Evolutionary conservation across 2,113 vertebrate species (phyloP).

Genomic region (Piaya cayana): DNA sequence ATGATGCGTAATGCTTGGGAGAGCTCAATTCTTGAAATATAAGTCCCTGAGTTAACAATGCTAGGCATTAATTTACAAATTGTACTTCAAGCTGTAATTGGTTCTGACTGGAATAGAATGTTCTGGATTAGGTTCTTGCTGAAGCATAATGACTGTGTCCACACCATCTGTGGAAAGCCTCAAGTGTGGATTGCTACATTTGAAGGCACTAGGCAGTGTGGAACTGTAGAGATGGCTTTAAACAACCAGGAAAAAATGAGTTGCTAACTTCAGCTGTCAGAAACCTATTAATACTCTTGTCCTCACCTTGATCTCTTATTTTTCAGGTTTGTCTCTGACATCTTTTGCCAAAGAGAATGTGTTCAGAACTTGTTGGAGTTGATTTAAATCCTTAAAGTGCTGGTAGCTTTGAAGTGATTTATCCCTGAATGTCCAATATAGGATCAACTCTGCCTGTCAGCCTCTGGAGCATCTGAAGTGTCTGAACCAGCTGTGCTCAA

Average conservation of each 20-base stretch:
- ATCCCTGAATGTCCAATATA: background rate
- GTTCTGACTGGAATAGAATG: background rate
- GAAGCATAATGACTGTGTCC: background rate
- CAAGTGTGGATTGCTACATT: background rate
- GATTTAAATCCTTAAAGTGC: conserved; percentile 26
- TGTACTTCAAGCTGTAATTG: background rate
- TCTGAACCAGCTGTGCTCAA: background rate
- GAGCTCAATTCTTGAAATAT: background rate
- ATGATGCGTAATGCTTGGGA: background rate
- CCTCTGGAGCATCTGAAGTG: background rate
- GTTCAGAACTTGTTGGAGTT: background rate
- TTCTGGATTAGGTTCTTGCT: background rate
- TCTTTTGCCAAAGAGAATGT: conserved; percentile 7
- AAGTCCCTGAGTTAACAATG: background rate
- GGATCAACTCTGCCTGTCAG: background rate
- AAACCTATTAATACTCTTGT: background rate
- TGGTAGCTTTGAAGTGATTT: conserved; percentile 32
- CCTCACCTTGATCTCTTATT: conserved; percentile 18
- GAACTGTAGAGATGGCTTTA: background rate
- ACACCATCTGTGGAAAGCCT: background rate
- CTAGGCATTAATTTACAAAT: background rate
- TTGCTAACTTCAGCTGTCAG: background rate
- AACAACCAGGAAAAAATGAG: background rate
- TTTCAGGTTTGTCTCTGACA: conserved; percentile 44
- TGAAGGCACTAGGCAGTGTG: background rate